phyloP scores from a whole-genome alignment of 2,888 invertebrate genomes.

The Syrphus vitripennis region DNA sequence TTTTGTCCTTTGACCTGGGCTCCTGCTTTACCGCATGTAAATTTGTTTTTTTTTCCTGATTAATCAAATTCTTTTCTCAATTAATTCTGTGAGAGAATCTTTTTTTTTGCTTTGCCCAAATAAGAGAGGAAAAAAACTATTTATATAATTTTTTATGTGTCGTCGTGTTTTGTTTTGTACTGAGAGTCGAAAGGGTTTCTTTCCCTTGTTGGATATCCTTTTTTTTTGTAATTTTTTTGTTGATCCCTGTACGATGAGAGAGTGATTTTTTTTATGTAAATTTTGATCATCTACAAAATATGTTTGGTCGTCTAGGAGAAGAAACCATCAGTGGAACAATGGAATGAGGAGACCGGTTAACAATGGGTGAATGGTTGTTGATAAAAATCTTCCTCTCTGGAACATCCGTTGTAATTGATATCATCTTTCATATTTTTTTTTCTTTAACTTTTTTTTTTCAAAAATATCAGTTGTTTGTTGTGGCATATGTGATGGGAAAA shows the following conservation, averaged over 20 bases:
- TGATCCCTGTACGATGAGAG: conserved; percentile 16
- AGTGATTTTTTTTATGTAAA: conserved; percentile 70
- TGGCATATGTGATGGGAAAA: conserved; percentile 64
- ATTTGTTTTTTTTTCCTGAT: conserved; percentile 65
- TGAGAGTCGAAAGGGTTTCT: conserved; percentile 48
- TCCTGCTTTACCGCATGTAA: conserved; percentile 60
- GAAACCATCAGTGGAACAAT: conserved; percentile 37
- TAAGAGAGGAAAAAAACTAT: conserved; percentile 48
- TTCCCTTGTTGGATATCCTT: conserved; percentile 18
- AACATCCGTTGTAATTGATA: conserved; percentile 70
- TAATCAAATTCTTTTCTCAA: conserved; percentile 70
- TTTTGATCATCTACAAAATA: conserved; percentile 50
- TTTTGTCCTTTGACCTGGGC: conserved; percentile 60
- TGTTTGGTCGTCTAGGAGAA: conserved; percentile 53
- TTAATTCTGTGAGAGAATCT: conserved; percentile 62
- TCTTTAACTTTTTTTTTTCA: background rate
- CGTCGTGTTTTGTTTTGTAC: conserved; percentile 44
- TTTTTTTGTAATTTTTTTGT: conserved; percentile 29
- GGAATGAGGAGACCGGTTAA: conserved; percentile 34
- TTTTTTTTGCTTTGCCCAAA: conserved; percentile 23
- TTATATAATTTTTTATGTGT: conserved; percentile 66
- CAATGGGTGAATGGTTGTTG: conserved; percentile 60
- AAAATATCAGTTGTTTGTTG: conserved; percentile 38
- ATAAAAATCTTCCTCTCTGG: conserved; percentile 66
- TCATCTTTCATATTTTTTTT: conserved; percentile 69